phyloP scores from a whole-genome alignment of 2,888 invertebrate genomes.

The Drosophila subsilvestris region DNA sequence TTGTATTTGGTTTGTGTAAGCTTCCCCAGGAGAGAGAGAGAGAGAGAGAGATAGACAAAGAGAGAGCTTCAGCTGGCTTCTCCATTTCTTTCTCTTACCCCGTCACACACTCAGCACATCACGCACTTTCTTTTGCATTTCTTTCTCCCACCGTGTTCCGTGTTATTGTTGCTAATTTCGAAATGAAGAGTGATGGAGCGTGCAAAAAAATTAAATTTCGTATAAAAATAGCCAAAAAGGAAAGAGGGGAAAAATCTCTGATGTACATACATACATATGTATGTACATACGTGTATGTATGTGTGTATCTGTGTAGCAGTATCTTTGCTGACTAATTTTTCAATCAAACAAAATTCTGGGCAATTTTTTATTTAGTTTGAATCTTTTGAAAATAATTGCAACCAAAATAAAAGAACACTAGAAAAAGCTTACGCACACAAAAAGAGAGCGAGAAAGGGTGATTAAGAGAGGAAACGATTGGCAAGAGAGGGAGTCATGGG shows the following conservation, averaged over 20 bases:
- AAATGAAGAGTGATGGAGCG: slow-evolving; percentile 55
- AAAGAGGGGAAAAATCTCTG: slow-evolving; percentile 13
- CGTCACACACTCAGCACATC: slow-evolving; percentile 5
- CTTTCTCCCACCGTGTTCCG: slow-evolving; percentile 40
- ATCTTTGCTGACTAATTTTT: neutral
- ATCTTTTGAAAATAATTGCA: slow-evolving; percentile 13
- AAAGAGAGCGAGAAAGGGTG: neutral
- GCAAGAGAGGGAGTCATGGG: neutral
- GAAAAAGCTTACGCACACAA: slow-evolving; percentile 19
- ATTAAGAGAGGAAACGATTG: neutral
- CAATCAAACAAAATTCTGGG: neutral
- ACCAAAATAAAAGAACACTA: slow-evolving; percentile 9
- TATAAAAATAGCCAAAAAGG: slow-evolving; percentile 37
- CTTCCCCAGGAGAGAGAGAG: slow-evolving; percentile 11
- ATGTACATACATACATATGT: slow-evolving; percentile 13
- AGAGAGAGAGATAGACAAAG: neutral
- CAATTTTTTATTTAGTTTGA: neutral
- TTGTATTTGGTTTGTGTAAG: slow-evolving; percentile 5
- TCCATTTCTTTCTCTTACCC: slow-evolving; percentile 6
- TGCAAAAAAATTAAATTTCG: slow-evolving; percentile 51
- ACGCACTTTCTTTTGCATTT: slow-evolving; percentile 72
- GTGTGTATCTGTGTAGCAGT: neutral
- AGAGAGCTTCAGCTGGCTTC: slow-evolving; percentile 3
- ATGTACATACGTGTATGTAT: neutral
- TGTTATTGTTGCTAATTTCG: slow-evolving; percentile 70